phyloP scores from a whole-genome alignment of 2,113 vertebrate genomes.

The Spea bombifrons region DNA sequence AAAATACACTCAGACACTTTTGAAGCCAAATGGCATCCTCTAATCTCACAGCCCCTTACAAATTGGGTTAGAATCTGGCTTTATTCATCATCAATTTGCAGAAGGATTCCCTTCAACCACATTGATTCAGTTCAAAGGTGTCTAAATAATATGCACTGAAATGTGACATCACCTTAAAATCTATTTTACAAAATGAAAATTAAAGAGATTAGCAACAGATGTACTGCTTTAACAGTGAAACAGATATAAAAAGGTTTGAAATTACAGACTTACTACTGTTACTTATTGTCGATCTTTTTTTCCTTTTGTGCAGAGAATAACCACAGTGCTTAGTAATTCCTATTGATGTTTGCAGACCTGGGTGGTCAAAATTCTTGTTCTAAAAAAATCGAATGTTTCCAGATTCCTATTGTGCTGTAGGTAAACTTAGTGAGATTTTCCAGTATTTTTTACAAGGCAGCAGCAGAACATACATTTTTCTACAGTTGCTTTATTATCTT shows the following conservation, averaged over 20 bases:
- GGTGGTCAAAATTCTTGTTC: slow-evolving; percentile 13
- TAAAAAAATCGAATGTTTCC: neutral
- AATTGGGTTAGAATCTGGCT: slow-evolving; percentile 48
- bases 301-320: neutral
- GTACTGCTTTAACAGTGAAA: neutral
- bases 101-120: slow-evolving; percentile 19
- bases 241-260: neutral
- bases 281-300: slow-evolving; percentile 3
- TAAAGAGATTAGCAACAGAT: slow-evolving; percentile 13
- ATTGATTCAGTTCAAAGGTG: slow-evolving; percentile 10
- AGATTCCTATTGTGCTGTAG: neutral
- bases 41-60: slow-evolving; percentile 50
- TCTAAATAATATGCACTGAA: slow-evolving; percentile 9
- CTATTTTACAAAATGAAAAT: slow-evolving; percentile 7
- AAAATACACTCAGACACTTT: slow-evolving; percentile 22
- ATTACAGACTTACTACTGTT: neutral
- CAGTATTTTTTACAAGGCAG: slow-evolving; percentile 9
- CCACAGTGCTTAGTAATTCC: neutral
- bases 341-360: neutral
- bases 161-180: slow-evolving; percentile 9
- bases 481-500: slow-evolving; percentile 24
- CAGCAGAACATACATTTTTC: slow-evolving; percentile 5
- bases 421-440: neutral
- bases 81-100: slow-evolving; percentile 51
- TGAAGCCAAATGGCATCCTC: slow-evolving; percentile 42